Percentiles rank a stretch among this genome's conserved stretches.
Conservation (phyloP, 53 echinoderm and acorn worm species). For the Crossaster papposus region DNA sequence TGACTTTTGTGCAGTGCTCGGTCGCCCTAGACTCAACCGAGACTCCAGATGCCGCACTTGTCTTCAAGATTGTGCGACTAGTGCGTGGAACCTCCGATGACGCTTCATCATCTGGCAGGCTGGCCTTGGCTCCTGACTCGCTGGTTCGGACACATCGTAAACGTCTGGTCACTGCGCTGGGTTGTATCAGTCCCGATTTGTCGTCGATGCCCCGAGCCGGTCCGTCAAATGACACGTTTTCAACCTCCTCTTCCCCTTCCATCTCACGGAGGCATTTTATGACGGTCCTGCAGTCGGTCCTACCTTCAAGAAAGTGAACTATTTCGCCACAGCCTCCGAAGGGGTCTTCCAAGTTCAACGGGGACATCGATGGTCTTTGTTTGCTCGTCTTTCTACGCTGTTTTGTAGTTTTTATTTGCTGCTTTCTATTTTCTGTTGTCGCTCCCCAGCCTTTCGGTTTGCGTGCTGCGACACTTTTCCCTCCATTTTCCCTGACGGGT, state of each 20-base stretch:
- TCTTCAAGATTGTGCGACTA: background rate
- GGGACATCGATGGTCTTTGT: background rate
- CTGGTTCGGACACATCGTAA: background rate
- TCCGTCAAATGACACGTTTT: background rate
- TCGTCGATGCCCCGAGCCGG: background rate
- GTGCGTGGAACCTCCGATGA: background rate
- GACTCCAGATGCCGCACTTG: background rate
- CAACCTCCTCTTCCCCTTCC: background rate
- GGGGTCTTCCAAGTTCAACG: constrained; percentile 4
- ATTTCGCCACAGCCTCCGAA: constrained; percentile 5
- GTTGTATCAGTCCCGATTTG: background rate
- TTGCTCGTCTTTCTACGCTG: background rate
- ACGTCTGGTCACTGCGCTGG: background rate
- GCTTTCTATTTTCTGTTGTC: background rate
- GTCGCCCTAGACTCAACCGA: background rate
- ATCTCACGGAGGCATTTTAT: constrained; percentile 1
- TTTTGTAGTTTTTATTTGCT: background rate
- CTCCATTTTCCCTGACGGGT: background rate
- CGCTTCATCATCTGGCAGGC: background rate
- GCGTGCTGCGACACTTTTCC: background rate
- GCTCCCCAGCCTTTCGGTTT: background rate
- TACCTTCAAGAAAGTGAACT: constrained; percentile 27
- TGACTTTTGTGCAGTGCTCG: background rate
- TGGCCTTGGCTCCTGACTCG: background rate
- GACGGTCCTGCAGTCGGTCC: background rate